Evolutionary conservation across 2,888 invertebrate genomes (phyloP).

Genomic region (Blomia tropicalis): DNA sequence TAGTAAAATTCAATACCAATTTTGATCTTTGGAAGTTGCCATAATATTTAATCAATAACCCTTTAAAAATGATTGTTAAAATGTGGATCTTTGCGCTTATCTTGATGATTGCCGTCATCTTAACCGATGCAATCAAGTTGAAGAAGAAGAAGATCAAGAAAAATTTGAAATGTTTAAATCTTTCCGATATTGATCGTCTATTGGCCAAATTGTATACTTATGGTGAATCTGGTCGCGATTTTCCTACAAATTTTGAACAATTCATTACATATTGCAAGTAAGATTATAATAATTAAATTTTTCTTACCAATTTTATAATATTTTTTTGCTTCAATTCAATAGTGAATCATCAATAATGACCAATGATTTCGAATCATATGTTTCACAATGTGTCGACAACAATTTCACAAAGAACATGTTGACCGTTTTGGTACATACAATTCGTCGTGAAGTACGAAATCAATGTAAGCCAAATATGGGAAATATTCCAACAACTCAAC

Average conservation of each 20-base stretch:
- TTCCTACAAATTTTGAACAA: neutral
- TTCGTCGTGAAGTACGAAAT: neutral
- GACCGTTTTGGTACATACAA: neutral
- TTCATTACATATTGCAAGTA: slow-evolving; percentile 3
- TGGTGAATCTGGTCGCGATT: neutral
- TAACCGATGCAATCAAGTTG: no score
- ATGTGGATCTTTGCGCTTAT: no score
- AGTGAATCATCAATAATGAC: neutral
- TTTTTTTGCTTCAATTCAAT: neutral
- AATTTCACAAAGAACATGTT: neutral
- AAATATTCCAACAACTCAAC: no score
- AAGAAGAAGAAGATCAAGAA: no score
- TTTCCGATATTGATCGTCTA: neutral
- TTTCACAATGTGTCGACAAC: neutral
- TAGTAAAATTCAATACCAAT: no score
- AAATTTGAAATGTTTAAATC: neutral
- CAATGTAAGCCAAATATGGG: neutral
- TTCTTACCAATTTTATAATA: neutral
- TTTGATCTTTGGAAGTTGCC: no score
- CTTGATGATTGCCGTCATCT: no score
- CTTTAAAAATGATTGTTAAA: no score
- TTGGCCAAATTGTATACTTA: slow-evolving; percentile 6
- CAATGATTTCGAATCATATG: neutral
- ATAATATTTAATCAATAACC: no score
- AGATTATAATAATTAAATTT: neutral